These are phyloP conservation scores for Druceiella hillmani DNA, from an alignment of 2,888 invertebrate genomes.

Conservation along the genomic window DNA sequence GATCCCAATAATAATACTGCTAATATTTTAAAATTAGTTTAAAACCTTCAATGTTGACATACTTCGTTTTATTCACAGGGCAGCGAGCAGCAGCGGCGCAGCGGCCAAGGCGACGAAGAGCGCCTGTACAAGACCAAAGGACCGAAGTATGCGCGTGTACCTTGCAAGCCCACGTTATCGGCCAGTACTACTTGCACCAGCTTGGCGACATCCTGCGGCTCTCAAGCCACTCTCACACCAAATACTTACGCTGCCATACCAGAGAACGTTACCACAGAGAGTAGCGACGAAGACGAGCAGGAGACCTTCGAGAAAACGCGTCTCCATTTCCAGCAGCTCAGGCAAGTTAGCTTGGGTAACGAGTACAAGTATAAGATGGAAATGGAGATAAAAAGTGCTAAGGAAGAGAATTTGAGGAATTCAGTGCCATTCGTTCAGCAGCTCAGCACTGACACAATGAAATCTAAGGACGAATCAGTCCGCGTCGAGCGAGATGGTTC, in stretches of 20 bases:
- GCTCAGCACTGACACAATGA: slow-evolving; percentile 53
- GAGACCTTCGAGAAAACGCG: slow-evolving; percentile 53
- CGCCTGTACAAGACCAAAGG: slow-evolving; percentile 39
- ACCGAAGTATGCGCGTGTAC: slow-evolving; percentile 46
- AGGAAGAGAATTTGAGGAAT: slow-evolving; percentile 55
- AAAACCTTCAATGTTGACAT: too few relatives aligned
- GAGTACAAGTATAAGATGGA: slow-evolving; percentile 58
- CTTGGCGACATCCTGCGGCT: slow-evolving; percentile 49
- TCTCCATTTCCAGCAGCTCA: slow-evolving; percentile 56
- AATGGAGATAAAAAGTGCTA: slow-evolving; percentile 59
- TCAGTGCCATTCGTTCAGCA: slow-evolving; percentile 58
- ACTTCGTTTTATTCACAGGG: too few relatives aligned
- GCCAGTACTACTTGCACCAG: slow-evolving; percentile 58
- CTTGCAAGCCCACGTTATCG: slow-evolving; percentile 49
- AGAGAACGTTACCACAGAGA: slow-evolving; percentile 41
- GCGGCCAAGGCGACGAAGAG: slow-evolving; percentile 45
- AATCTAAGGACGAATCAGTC: slow-evolving; percentile 47
- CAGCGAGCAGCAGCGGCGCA: slow-evolving; percentile 41
- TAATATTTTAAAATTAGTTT: too few relatives aligned
- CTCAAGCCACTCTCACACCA: slow-evolving; percentile 41
- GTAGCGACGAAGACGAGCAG: slow-evolving; percentile 49
- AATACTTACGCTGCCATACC: slow-evolving; percentile 41
- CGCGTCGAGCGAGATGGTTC: slow-evolving; percentile 42
- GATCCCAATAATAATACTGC: too few relatives aligned
- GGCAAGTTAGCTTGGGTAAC: slow-evolving; percentile 58